Conservation (phyloP, 2,797 vertebrate genomes). For the Discoglossus pictus region DNA sequence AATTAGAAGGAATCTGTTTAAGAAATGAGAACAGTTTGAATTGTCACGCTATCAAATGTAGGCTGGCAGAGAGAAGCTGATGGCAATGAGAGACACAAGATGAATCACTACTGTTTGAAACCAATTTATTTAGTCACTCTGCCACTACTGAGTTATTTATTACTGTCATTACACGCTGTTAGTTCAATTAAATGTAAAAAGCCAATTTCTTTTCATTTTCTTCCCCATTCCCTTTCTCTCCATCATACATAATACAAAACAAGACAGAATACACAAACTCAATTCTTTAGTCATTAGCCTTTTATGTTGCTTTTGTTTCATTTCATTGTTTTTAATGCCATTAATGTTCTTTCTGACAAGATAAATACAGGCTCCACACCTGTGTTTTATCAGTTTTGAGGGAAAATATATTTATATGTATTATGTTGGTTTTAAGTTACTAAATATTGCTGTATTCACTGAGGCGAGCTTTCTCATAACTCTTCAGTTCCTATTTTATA, state of each 20-base stretch:
- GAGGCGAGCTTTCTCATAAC: too few relatives aligned
- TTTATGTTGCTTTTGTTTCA: constrained; percentile 57
- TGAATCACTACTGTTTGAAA: constrained; percentile 82
- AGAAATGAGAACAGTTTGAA: constrained; percentile 53
- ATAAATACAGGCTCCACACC: constrained; percentile 8
- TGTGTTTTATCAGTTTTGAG: not conserved
- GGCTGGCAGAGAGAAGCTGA: constrained; percentile 70
- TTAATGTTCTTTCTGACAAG: constrained; percentile 1
- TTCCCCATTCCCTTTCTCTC: constrained; percentile 45
- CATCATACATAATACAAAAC: constrained; percentile 50
- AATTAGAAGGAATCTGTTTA: constrained; percentile 53
- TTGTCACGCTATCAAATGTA: constrained; percentile 61
- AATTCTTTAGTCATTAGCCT: constrained; percentile 52
- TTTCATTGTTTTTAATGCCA: constrained; percentile 20
- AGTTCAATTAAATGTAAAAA: constrained; percentile 84
- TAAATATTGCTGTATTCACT: too few relatives aligned
- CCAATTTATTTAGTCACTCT: constrained; percentile 85
- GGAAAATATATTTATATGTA: too few relatives aligned
- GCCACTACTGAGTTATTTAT: constrained; percentile 83
- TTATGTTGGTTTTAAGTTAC: too few relatives aligned
- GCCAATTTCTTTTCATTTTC: constrained; percentile 58
- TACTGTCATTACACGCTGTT: constrained; percentile 82
- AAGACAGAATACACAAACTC: constrained; percentile 60
- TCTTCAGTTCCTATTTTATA: too few relatives aligned
- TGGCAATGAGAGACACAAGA: constrained; percentile 78